Conservation (phyloP, 2,888 invertebrate species). For the Metallyticus violacea region DNA sequence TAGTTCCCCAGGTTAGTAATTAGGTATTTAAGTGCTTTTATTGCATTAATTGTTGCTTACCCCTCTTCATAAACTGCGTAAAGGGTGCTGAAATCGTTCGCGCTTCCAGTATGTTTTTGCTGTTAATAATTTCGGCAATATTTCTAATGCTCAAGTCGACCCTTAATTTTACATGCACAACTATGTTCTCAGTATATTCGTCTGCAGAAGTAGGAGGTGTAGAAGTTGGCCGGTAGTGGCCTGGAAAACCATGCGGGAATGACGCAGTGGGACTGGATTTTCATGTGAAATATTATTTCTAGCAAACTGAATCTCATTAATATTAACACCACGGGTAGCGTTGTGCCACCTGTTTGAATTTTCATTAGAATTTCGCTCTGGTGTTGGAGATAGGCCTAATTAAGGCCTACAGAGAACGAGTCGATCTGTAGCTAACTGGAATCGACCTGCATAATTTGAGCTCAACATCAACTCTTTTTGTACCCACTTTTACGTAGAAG, state of each 20-base stretch:
- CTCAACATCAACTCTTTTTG: not conserved
- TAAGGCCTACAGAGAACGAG: not conserved
- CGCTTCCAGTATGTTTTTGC: too few species aligned
- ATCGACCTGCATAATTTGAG: not conserved
- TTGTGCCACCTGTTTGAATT: not conserved
- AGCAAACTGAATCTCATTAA: not conserved
- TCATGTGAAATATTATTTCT: not conserved
- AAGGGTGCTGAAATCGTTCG: too few species aligned
- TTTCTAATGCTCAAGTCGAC: not conserved
- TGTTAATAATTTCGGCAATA: too few species aligned
- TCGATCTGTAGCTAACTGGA: not conserved
- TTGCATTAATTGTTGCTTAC: too few species aligned
- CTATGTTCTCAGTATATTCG: not conserved
- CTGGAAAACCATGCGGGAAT: not conserved
- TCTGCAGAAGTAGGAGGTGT: not conserved
- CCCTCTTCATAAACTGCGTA: too few species aligned
- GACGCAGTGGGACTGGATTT: not conserved
- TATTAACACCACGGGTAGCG: not conserved
- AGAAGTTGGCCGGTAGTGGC: not conserved
- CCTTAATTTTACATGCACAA: not conserved
- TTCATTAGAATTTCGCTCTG: not conserved
- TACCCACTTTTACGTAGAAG: not conserved
- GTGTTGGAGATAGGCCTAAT: not conserved
- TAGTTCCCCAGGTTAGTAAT: too few species aligned
- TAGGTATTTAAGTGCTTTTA: too few species aligned